These are phyloP conservation scores for Otolemur garnettii DNA, from an alignment of 2,113 vertebrate species.

Conservation along the genomic window DNA sequence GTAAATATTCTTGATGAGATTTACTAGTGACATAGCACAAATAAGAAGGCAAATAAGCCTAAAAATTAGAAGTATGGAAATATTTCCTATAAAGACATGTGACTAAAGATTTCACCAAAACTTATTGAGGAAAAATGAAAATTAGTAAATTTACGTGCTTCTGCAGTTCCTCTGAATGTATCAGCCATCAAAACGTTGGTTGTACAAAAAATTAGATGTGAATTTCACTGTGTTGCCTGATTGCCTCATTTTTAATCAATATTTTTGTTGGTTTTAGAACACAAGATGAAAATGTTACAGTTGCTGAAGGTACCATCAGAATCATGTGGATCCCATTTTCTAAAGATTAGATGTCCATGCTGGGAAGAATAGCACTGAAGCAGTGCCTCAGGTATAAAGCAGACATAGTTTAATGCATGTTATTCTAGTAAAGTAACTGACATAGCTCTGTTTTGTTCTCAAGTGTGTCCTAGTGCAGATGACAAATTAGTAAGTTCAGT, in stretches of 20 bases:
- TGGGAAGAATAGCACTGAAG: not conserved
- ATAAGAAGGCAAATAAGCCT: not conserved
- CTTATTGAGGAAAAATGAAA: not conserved
- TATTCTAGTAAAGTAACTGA: not conserved
- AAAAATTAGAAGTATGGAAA: not conserved
- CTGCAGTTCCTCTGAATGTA: not conserved
- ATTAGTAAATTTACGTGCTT: not conserved
- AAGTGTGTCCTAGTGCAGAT: not conserved
- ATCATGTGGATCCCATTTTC: not conserved
- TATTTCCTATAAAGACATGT: not conserved
- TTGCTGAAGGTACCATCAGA: conserved; percentile 2
- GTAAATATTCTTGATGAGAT: not conserved
- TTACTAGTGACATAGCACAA: not conserved
- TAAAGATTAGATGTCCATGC: not conserved
- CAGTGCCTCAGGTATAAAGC: not conserved
- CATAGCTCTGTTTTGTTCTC: not conserved
- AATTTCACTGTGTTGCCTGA: not conserved
- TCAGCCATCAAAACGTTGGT: not conserved
- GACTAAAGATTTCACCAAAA: not conserved
- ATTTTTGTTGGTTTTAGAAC: not conserved
- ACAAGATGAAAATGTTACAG: not conserved
- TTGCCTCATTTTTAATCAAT: conserved; percentile 13
- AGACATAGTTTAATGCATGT: not conserved
- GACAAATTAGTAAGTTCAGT: not conserved
- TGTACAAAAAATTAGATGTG: not conserved